Evolutionary conservation across 2,113 vertebrate species (phyloP).

Genomic region (Rhynchopsitta pachyrhyncha): DNA sequence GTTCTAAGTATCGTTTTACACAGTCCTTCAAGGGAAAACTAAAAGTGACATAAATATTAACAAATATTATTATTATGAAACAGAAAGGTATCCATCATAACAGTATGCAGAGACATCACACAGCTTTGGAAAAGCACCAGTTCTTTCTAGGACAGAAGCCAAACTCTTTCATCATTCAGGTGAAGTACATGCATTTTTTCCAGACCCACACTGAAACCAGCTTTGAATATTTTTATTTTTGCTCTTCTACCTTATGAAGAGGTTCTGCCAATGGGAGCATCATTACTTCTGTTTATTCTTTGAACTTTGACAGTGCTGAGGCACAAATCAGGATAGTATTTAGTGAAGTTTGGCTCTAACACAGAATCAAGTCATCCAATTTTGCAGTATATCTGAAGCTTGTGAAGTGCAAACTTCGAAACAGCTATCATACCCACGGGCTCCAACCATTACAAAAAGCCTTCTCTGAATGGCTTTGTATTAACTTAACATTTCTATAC

Average conservation of each 20-base stretch:
- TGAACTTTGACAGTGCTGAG: neutral
- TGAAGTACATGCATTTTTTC: neutral
- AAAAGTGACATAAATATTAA: slow-evolving; percentile 11
- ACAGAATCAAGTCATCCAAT: neutral
- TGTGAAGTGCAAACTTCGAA: neutral
- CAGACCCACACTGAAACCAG: neutral
- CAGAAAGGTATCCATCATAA: neutral
- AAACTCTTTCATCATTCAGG: neutral
- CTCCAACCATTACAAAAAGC: neutral
- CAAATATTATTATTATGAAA: neutral
- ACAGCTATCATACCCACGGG: neutral
- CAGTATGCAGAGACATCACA: neutral
- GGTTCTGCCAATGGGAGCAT: neutral
- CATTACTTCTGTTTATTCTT: neutral
- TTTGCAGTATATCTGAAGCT: neutral
- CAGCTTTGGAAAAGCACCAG: neutral
- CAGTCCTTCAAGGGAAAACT: neutral
- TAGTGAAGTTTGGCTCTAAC: neutral
- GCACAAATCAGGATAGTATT: neutral
- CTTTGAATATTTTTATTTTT: neutral
- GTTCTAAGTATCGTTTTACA: neutral
- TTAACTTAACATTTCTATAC: neutral
- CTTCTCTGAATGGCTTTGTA: neutral
- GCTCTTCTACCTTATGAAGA: neutral
- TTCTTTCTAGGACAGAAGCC: slow-evolving; percentile 10